Conservation (phyloP, 2,113 vertebrate genomes). For the Pterocles burchelli region DNA sequence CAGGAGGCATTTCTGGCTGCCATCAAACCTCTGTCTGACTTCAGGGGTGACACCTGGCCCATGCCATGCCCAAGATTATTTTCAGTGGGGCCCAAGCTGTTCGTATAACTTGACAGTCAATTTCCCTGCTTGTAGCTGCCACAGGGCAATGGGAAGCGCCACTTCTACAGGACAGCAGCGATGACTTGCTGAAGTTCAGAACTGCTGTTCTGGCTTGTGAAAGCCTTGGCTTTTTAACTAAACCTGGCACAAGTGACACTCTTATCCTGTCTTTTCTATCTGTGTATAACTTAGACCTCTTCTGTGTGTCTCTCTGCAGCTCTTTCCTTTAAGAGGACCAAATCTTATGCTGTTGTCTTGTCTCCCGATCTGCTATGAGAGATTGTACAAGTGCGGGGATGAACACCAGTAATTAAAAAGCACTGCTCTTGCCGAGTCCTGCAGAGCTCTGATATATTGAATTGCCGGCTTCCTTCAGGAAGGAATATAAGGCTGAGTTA, state of each 20-base stretch:
- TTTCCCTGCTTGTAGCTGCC: background rate
- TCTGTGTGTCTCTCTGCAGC: background rate
- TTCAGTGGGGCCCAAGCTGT: background rate
- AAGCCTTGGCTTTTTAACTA: background rate
- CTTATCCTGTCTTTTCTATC: background rate
- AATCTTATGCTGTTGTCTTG: background rate
- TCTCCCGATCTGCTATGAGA: background rate
- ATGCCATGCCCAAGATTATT: fast-evolving
- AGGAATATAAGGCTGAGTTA: background rate
- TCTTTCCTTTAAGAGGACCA: background rate
- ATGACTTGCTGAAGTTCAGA: background rate
- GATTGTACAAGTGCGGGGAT: background rate
- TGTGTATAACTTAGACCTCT: background rate
- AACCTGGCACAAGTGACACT: background rate
- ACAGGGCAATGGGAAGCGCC: too few species aligned
- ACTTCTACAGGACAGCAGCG: too few species aligned
- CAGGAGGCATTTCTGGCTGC: background rate
- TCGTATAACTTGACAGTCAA: fast-evolving
- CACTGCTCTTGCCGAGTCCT: background rate
- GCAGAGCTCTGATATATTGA: background rate
- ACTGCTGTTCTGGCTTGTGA: background rate
- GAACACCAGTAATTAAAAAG: background rate
- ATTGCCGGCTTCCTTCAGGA: background rate
- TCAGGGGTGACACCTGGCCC: background rate
- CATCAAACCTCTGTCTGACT: background rate